Evolutionary conservation across 2,888 invertebrate genomes (phyloP), one percentile per base, ranked within the genome.

Genomic region (Philaethria dido): DNA sequence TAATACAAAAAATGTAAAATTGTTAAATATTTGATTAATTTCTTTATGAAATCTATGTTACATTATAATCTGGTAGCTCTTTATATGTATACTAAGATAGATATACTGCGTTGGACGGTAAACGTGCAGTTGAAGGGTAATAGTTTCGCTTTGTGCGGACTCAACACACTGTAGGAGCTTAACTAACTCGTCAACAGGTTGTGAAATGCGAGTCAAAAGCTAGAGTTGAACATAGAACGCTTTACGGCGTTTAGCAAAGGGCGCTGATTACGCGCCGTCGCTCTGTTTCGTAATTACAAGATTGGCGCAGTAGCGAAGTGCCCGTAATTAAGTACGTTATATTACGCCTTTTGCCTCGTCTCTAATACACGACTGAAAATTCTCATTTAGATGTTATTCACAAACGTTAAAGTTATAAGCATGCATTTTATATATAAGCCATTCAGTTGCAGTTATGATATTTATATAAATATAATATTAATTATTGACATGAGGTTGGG

Each of bases 161-260:
- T 80, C 78, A 79, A 79, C 79, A 75, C 82, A 80, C 82, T 84
- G 78, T 80, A 82, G 81, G 78, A 83, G 85, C 80, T 87, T 82
- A 82, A 85, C 86, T 86, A 83, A 88, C 85, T 85, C 81, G 87
- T 90, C 89, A 91, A 91, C 90, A 91, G 89, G 89, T 91, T 87
- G 88, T 86, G 84, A 89, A 91, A 89, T 88, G 81, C 79, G 76
- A 85, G 81, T 88, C 84, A 85, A 88, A 88, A 85, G 88, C 83
- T 81, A 76, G 80, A 81, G 83, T 84, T 78, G 77, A 84, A 80
- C 80, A 79, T 78, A 71, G 78, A 86, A 83, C 83, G 83, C 84
- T 82, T 86, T 84, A 80, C 75, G 81, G 80, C 83, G 85, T 86
- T 85, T 78, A 78, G 82, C 85, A 88, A 89, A 89, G 88, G 86